Evolutionary conservation across 2,797 vertebrate genomes (phyloP).

Genomic region (Pogonophryne albipinna): DNA sequence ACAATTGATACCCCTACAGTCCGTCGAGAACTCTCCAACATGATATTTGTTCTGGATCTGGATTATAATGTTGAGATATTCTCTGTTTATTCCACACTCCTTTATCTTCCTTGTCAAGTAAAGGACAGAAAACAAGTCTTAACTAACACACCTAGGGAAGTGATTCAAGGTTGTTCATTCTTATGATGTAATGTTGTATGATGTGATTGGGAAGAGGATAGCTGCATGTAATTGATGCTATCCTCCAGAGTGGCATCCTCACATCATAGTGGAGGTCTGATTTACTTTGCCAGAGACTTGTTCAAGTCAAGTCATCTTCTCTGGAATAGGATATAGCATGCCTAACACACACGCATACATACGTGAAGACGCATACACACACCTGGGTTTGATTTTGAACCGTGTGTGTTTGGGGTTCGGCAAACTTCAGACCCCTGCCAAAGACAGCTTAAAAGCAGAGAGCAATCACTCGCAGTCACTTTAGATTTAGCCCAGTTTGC

Average conservation of each 20-base stretch:
- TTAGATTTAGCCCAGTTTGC: constrained; percentile 58
- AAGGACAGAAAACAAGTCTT: constrained; percentile 30
- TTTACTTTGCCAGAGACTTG: constrained; percentile 72
- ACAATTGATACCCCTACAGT: no score
- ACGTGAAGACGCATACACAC: constrained; percentile 26
- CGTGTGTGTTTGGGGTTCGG: constrained; percentile 24
- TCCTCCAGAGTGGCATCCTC: constrained; percentile 65
- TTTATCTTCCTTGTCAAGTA: constrained; percentile 7
- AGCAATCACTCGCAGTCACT: constrained; percentile 42
- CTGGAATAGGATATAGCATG: constrained; percentile 56
- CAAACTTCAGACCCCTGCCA: constrained; percentile 24
- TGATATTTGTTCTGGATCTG: constrained; percentile 56
- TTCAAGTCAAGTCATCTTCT: constrained; percentile 58
- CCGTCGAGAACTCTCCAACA: constrained; percentile 13
- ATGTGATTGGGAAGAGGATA: constrained; percentile 23
- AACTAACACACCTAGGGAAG: constrained; percentile 5
- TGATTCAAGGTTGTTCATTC: constrained; percentile 40
- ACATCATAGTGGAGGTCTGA: constrained; percentile 63
- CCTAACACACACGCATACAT: constrained; percentile 4
- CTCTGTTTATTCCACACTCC: constrained; percentile 68
- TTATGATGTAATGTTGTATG: constrained; percentile 70
- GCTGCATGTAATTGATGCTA: constrained; percentile 54
- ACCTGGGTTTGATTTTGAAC: constrained; percentile 77
- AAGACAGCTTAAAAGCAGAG: constrained; percentile 38
- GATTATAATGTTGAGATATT: constrained; percentile 62